Evolutionary conservation across 2,888 invertebrate genomes (phyloP), one percentile per base, ranked within the genome.

Genomic region (Macroteleia sp.): DNA sequence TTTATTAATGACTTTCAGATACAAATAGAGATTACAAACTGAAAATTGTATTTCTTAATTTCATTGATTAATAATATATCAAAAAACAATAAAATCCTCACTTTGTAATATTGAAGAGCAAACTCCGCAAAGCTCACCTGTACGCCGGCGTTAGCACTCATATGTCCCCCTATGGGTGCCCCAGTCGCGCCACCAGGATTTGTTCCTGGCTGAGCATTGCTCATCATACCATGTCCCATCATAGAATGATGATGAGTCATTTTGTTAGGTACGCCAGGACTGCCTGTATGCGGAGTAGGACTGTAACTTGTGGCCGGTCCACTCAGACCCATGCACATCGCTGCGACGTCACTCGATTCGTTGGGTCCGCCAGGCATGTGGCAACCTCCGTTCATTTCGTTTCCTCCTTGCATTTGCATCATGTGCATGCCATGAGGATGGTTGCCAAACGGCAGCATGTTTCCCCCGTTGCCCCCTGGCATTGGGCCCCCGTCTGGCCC

Each of bases 361-460:
- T 81, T 88, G 0, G 84, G 80, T 1, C 86, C 85, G 0, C 87
- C 86, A 4, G 80, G 67, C 91, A 91, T 89, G 50, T 91, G 91
- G 77, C 92, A 92, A 17, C 89, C 87, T 1, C 91, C 90, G 30
- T 91, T 91, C 89, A 92, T 90, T 30, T 92, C 92, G 9, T 85
- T 86, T 0, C 74, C 79, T 3, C 82, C 75, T 12, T 85, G 80
- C 91, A 92, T 91, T 56, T 91, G 91, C 91, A 92, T 92, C 84
- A 87, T 87, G 74, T 92, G 92, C 89, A 92, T 91, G 19, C 86
- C 86, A 32, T 90, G 88, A 0, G 92, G 92, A 78, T 93, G 92
- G 74, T 93, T 92, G 36, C 93, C 93, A 80, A 93, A 93, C 39
- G 92, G 92, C 92, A 93, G 92, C 93, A 94, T 93, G 17, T 91